Conservation (phyloP, 2,113 vertebrate genomes). For the Dicrurus megarhynchus region DNA sequence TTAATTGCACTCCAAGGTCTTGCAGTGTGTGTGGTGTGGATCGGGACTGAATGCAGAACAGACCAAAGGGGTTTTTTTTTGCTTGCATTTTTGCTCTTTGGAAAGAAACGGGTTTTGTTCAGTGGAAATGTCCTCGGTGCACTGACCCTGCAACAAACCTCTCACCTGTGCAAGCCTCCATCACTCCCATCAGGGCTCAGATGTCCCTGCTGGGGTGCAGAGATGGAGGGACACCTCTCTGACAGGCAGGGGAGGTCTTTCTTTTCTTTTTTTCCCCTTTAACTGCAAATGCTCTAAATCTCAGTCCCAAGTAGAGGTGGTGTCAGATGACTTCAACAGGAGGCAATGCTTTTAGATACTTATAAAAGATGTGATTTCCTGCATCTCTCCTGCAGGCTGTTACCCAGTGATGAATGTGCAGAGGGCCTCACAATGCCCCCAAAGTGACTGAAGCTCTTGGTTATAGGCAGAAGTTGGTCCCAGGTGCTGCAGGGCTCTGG, state of each 20-base stretch:
- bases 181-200: not conserved
- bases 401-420: not conserved
- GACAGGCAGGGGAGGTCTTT: not conserved
- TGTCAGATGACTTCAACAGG: not conserved
- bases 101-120: not conserved
- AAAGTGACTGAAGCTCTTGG: not conserved
- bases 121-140: not conserved
- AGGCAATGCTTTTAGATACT: not conserved
- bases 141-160: not conserved
- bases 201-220: not conserved
- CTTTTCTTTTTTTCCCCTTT: not conserved
- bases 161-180: not conserved
- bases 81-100: not conserved
- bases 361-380: not conserved
- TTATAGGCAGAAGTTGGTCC: not conserved
- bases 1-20: constrained; percentile 33
- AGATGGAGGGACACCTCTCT: not conserved
- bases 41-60: not conserved
- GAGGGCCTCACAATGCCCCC: not conserved
- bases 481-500: not conserved
- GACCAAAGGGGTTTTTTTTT: not conserved
- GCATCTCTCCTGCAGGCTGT: not conserved
- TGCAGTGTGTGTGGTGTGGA: not conserved
- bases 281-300: not conserved
- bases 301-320: not conserved